phyloP scores from a whole-genome alignment of 1,140 invertebrate genomes.

The Acyrthosiphon pisum region DNA sequence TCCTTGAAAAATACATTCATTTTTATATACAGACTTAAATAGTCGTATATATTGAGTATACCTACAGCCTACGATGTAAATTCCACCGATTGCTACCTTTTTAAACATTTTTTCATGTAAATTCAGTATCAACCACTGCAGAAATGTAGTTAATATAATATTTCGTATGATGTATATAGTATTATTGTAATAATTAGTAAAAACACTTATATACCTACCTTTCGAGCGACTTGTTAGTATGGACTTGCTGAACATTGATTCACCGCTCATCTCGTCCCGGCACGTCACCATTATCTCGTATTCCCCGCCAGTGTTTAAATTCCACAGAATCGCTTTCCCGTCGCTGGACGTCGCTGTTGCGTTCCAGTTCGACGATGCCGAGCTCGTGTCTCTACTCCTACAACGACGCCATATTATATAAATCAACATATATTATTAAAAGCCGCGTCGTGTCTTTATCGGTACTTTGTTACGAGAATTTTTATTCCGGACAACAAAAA shows the following conservation, averaged over 20 bases:
- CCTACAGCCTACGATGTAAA: no score
- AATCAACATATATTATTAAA: background rate
- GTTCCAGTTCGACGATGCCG: background rate
- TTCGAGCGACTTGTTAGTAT: background rate
- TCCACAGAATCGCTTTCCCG: conserved; percentile 40
- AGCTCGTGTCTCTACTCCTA: conserved; percentile 35
- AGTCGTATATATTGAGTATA: no score
- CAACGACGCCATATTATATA: background rate
- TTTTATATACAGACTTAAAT: no score
- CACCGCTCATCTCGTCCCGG: background rate
- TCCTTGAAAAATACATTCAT: no score
- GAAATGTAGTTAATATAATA: no score
- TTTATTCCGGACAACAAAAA: no score
- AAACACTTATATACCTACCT: background rate
- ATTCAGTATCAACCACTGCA: no score
- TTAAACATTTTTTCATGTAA: no score
- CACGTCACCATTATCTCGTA: conserved; percentile 49
- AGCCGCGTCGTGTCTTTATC: background rate
- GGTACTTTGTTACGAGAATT: no score
- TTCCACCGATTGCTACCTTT: no score
- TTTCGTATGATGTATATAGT: background rate
- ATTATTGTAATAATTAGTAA: no score
- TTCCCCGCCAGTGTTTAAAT: background rate
- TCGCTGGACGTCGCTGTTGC: conserved; percentile 15
- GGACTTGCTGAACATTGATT: conserved; percentile 22